Evolutionary conservation across 2,113 vertebrate genomes (phyloP), one percentile per base, ranked within the genome.

Genomic region (Microcebus murinus): DNA sequence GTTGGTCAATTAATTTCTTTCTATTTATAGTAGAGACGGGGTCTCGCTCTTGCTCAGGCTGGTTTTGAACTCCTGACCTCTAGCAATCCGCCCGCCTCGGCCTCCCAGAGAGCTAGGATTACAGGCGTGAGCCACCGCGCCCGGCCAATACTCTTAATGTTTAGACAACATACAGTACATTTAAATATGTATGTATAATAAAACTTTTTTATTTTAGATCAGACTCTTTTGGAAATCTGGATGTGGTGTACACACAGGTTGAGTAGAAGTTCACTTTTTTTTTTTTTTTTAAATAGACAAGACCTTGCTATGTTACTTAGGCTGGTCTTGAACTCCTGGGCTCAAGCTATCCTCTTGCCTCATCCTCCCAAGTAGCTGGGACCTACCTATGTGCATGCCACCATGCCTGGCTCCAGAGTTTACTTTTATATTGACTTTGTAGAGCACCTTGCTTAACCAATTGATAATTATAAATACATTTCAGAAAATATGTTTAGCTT

Each of bases 391-490:
- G 42, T 29, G 42, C 42, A 31, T 23, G 39, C 39, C 39, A 14
- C 36, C 13, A 11, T 12, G 3, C 68, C 36, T 23, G 39, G 4
- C 36, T 71, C 21, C 68, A 39, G 23, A 39, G 42, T 76, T 71
- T 42, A 76, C 48, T 67, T 88, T 70, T 67, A 17, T 96, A 59
- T 90, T 82, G 36, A 86, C n/a, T 93, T 77, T 76, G 48, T 93
- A 71, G 39, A 57, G 48, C 29, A 70, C 25, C 34, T 71, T 61
- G 29, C 50, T 81, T 82, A 71, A 45, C 12, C 77, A 87, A 77
- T 87, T 65, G 21, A 14, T 87, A 42, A 36, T 34, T 87, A 82
- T 70, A 61, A 61, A 70, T 87, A 34, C n/a, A 70, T 90, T 91
- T 89, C 39, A 57, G 42, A 89, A 81, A 76, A 15, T 82, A 57